Evolutionary conservation across 2,113 vertebrate genomes (phyloP), one percentile per base, ranked within the genome.

Genomic region (Hippocampus zosterae): DNA sequence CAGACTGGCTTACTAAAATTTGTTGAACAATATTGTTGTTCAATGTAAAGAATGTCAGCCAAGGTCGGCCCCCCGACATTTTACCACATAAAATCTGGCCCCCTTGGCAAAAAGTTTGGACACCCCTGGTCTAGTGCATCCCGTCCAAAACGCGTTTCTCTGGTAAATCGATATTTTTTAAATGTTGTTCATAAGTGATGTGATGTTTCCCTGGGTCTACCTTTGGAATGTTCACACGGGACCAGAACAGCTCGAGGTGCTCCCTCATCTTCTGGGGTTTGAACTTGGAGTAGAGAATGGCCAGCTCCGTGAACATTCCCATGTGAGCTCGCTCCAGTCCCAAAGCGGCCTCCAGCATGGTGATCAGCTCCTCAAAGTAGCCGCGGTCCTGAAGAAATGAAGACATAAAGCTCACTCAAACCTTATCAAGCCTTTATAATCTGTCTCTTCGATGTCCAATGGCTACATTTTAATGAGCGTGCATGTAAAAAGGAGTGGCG

Each of bases 201-300:
- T 1, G 55, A 12, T 0, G 4, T 42, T 50, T 59, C 15, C 29
- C 12, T 64, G 25, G 5, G 48, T 73, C 15, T 84, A 97, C 97
- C 95, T 99, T 99, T 70, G 97, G 97, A 89, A 99, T 99, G 89
- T 99, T 98, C 81, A 99, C 97, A 75, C 97, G 94, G 52, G 97
- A 98, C 97, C 97, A 99, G 90, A 99, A 99, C 33, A 99, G 92
- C 73, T 99, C 97, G 88, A 99, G 87, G 76, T 99, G 97, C 87
- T 99, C 97, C 85, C 96, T 95, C 97, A 99, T 99, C 91, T 98
- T 99, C 90, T 98, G 97, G 40, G 97, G 97, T 79, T 99, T 99
- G 87, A 98, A 99, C 84, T 99, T 99, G 75, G 97, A 99, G 88
- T 99, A 99, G 19, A 99, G 94, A 87, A 99, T 99, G 75, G 97